Conservation (phyloP, 2,113 vertebrate species). For the Phocoena phocoena region DNA sequence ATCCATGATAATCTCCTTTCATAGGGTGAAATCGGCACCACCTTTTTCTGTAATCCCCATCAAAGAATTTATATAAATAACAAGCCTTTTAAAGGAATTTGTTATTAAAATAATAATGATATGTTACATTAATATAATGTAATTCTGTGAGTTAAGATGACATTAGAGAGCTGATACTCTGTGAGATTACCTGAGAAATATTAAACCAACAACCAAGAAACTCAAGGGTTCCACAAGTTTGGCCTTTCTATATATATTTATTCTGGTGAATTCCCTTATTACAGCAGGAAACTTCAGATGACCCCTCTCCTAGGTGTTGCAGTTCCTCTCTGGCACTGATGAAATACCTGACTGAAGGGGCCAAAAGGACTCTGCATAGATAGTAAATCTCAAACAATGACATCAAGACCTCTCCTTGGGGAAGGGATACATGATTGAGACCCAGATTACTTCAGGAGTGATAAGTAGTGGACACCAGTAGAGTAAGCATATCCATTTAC, state of each 20-base stretch:
- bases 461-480: not conserved
- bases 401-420: not conserved
- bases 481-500: not conserved
- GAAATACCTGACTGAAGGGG: no score
- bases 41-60: not conserved
- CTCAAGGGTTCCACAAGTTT: not conserved
- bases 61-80: not conserved
- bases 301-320: not conserved
- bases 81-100: not conserved
- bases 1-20: not conserved
- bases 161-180: not conserved
- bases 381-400: not conserved
- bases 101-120: not conserved
- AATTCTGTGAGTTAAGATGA: not conserved
- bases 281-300: not conserved
- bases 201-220: not conserved
- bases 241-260: not conserved
- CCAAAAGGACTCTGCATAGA: not conserved
- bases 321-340: not conserved
- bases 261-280: not conserved
- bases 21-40: not conserved
- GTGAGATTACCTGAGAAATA: not conserved
- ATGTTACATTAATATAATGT: not conserved
- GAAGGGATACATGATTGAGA: not conserved
- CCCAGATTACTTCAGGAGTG: not conserved